phyloP scores from a whole-genome alignment of 2,797 vertebrate genomes.

The Onychomys leucogaster region DNA sequence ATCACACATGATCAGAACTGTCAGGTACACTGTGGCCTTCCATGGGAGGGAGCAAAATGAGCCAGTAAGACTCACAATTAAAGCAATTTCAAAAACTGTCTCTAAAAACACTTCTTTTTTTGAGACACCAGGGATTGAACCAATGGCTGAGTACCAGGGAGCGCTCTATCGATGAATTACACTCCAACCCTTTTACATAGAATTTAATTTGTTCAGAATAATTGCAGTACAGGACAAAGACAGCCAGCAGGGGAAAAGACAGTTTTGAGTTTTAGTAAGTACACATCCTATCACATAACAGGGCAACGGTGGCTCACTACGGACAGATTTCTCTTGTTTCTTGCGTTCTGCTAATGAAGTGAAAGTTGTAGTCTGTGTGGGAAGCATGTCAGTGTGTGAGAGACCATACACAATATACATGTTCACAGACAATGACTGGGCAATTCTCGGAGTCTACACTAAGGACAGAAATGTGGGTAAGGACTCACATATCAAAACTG shows the following conservation, averaged over 20 bases:
- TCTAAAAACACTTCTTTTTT: neutral
- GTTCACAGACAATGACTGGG: neutral
- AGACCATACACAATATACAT: neutral
- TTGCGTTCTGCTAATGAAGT: neutral
- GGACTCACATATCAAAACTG: constrained; percentile 6
- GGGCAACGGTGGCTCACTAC: neutral
- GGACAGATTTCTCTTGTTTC: neutral
- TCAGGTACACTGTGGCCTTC: constrained; percentile 12
- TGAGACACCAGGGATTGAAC: neutral
- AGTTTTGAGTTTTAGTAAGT: constrained; percentile 41
- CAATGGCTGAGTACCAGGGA: neutral
- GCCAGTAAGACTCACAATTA: constrained; percentile 54
- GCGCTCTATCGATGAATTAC: neutral
- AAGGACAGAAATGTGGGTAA: constrained; percentile 10
- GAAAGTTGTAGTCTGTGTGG: constrained; percentile 16
- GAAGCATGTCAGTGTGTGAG: constrained; percentile 39
- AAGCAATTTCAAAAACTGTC: constrained; percentile 57
- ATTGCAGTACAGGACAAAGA: constrained; percentile 41
- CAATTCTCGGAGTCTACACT: constrained; percentile 6
- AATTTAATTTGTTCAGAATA: constrained; percentile 38
- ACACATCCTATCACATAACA: constrained; percentile 1
- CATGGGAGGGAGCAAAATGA: neutral
- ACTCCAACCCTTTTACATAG: neutral
- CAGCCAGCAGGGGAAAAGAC: neutral
- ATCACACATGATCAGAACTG: constrained; percentile 33